These are phyloP conservation scores for Heptranchias perlo DNA, from an alignment of 2,113 vertebrate species.

Conservation along the genomic window DNA sequence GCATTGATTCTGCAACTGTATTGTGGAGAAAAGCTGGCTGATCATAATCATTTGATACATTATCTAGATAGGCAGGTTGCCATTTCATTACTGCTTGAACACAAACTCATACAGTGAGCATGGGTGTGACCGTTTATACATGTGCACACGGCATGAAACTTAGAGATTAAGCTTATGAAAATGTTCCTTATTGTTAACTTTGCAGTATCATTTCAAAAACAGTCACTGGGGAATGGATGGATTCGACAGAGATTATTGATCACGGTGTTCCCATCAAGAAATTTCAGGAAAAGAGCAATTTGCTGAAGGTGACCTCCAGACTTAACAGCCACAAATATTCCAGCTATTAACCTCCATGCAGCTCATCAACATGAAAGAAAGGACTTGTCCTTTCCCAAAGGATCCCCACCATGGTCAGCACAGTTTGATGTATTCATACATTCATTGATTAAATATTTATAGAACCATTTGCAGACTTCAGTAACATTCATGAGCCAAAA, in stretches of 20 bases:
- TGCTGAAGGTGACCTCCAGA: not conserved
- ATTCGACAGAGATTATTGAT: not conserved
- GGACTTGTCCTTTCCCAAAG: not conserved
- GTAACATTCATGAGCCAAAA: not conserved
- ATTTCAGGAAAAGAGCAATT: not conserved
- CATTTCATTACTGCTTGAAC: not conserved
- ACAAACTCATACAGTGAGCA: not conserved
- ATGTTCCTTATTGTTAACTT: not conserved
- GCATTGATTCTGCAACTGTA: not conserved
- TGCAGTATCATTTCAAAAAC: not conserved
- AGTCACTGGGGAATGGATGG: not conserved
- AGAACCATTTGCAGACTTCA: conserved; percentile 23
- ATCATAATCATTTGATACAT: not conserved
- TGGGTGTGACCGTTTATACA: not conserved
- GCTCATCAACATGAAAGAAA: not conserved
- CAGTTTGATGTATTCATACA: not conserved
- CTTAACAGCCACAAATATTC: not conserved
- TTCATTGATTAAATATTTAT: conserved; percentile 33
- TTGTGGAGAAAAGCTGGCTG: not conserved
- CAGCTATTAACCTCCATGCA: not conserved
- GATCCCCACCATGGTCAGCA: not conserved
- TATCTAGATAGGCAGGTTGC: not conserved
- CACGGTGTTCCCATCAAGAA: not conserved
- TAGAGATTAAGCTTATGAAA: not conserved
- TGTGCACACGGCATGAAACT: not conserved